Evolutionary conservation across 1,140 invertebrate species (phyloP), one percentile per base, ranked within the genome.

Genomic region (Bombus huntii): DNA sequence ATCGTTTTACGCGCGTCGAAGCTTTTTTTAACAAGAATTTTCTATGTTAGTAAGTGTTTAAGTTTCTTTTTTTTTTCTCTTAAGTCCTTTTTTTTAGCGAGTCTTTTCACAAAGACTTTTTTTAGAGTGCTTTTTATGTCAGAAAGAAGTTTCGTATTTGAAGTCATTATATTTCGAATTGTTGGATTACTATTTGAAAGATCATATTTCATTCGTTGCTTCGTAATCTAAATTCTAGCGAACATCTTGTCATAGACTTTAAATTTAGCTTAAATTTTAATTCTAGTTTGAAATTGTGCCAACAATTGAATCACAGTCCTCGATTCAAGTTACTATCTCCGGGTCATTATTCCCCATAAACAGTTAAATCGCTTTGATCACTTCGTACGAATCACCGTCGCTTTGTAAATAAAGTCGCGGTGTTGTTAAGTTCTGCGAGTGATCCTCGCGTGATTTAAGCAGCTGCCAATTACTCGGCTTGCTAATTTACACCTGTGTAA

Each of bases 401-500:
- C n/a, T 34, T 71, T 28, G 68, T 81, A 81, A 81, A 81, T 72
- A 53, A 71, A 81, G 9, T 28, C 9, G 34, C 66, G 66, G 9
- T 3, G 13, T 13, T 4, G 44, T 9, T 13, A 31, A 31, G 25
- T 18, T 71, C 34, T 59, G 8, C 66, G 22, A 81, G 12, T 1
- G 47, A 72, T 31, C 1, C 25, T 28, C 80, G 53, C 57, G 39
- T 65, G 31, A 65, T 74, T 75, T 53, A 75, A 75, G 42, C 72
- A 42, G 59, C 71, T 75, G 71, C 31, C 72, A 74, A 82, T 82
- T 82, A 82, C 59, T 31, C 80, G 81, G 4, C 39, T 37, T n/a
- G 39, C 73, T 82, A 74, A 82, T 83, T 83, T 39, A 37, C 72
- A 39, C 42, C 72, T 59, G 13, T 39, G 81, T 53, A 83, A 83